Evolutionary conservation across 2,113 vertebrate species (phyloP).

Genomic region (Hyaena hyaena): DNA sequence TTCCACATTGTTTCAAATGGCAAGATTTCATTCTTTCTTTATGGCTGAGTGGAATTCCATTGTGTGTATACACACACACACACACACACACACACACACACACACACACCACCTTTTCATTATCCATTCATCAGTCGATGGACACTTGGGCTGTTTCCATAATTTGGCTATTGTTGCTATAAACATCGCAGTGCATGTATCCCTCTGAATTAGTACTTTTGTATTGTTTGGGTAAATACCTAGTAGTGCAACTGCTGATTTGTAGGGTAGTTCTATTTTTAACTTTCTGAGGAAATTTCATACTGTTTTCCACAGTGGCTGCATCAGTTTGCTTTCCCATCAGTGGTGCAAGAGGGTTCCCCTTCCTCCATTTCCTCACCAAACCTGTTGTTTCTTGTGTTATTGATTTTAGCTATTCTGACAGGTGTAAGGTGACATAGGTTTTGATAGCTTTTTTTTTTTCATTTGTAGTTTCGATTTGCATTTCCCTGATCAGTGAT

Average conservation of each 20-base stretch:
- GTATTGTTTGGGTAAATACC: not conserved
- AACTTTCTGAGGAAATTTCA: not conserved
- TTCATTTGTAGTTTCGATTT: not conserved
- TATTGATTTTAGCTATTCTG: not conserved
- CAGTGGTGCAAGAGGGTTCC: not conserved
- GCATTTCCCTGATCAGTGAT: not conserved
- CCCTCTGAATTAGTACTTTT: not conserved
- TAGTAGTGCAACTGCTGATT: not conserved
- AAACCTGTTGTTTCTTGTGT: not conserved
- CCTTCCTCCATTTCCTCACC: not conserved
- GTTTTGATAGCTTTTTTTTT: too few relatives aligned
- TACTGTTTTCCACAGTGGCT: not conserved
- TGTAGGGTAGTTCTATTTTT: not conserved
- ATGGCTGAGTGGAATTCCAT: not conserved
- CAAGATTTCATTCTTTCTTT: not conserved
- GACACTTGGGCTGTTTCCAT: not conserved
- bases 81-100: too few relatives aligned
- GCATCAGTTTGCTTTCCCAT: not conserved
- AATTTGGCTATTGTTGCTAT: not conserved
- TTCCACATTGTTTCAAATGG: not conserved
- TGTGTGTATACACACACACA: not conserved
- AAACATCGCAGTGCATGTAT: not conserved
- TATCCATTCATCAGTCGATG: not conserved
- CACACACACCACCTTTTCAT: not conserved
- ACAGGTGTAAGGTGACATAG: not conserved